phyloP scores from a whole-genome alignment of 2,113 vertebrate genomes.

The Hassar affinis region DNA sequence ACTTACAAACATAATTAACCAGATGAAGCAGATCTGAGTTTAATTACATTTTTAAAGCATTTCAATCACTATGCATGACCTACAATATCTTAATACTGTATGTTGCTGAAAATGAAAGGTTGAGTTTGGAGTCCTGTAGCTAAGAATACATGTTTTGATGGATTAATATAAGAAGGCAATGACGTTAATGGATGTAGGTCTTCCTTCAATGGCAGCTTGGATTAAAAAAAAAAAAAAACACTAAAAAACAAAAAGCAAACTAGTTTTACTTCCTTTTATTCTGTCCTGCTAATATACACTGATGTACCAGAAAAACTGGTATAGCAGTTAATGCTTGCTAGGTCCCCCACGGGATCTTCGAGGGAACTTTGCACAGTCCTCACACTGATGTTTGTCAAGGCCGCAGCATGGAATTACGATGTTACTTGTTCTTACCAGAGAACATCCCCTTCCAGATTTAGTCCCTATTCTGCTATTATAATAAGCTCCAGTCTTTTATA shows the following conservation, averaged over 20 bases:
- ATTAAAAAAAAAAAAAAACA: not conserved
- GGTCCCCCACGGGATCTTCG: no score
- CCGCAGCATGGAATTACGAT: no score
- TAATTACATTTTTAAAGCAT: constrained; percentile 63
- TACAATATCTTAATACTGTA: not conserved
- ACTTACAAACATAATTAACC: constrained; percentile 52
- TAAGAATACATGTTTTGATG: not conserved
- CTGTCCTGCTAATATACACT: not conserved
- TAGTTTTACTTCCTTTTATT: not conserved
- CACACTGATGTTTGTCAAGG: no score
- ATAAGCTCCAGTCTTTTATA: not conserved
- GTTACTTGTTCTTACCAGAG: no score
- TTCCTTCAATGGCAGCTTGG: not conserved
- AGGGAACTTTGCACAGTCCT: no score
- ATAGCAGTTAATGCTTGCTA: no score
- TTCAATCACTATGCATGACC: constrained; percentile 42
- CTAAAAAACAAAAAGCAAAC: not conserved
- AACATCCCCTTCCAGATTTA: not conserved
- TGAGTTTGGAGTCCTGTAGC: not conserved
- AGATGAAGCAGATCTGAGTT: constrained; percentile 35
- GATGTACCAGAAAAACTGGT: no score
- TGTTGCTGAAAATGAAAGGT: constrained; percentile 43
- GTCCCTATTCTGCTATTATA: not conserved
- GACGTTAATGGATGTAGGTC: not conserved
- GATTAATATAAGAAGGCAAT: not conserved